Conservation (phyloP, 2,888 invertebrate genomes). For the Hololepta plana region DNA sequence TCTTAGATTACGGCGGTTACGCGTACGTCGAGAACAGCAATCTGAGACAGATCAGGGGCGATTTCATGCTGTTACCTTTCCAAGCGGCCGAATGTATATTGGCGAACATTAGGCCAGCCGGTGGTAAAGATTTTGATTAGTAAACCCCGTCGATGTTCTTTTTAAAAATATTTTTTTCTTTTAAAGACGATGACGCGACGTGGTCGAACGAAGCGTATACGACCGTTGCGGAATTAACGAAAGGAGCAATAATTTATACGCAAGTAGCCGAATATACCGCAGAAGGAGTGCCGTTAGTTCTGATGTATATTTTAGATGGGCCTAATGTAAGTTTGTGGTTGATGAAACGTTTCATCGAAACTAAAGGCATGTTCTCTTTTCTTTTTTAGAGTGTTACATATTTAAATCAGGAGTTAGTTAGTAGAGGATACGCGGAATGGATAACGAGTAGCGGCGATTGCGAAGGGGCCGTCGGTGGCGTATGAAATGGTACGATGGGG, state of each 20-base stretch:
- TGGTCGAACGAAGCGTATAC: slow-evolving; percentile 67
- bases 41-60: slow-evolving; percentile 81
- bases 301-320: slow-evolving; percentile 57
- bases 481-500: too few species aligned
- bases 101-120: slow-evolving; percentile 68
- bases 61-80: slow-evolving; percentile 89
- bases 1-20: slow-evolving; percentile 93
- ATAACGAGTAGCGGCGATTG: slow-evolving; percentile 24
- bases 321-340: slow-evolving; percentile 36
- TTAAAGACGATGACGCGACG: slow-evolving; percentile 28
- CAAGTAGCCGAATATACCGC: slow-evolving; percentile 74
- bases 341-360: background rate
- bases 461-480: slow-evolving; percentile 5
- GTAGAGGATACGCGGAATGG: slow-evolving; percentile 68
- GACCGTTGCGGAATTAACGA: slow-evolving; percentile 61
- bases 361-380: slow-evolving; percentile 3
- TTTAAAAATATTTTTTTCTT: slow-evolving; percentile 1
- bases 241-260: slow-evolving; percentile 70
- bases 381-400: slow-evolving; percentile 56
- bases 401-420: slow-evolving; percentile 74
- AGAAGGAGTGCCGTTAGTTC: slow-evolving; percentile 60
- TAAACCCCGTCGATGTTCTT: background rate
- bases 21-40: slow-evolving; percentile 54
- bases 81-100: slow-evolving; percentile 92
- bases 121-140: slow-evolving; percentile 33